Evolutionary conservation across 2,797 vertebrate species (phyloP).

Genomic region (Lacerta agilis): DNA sequence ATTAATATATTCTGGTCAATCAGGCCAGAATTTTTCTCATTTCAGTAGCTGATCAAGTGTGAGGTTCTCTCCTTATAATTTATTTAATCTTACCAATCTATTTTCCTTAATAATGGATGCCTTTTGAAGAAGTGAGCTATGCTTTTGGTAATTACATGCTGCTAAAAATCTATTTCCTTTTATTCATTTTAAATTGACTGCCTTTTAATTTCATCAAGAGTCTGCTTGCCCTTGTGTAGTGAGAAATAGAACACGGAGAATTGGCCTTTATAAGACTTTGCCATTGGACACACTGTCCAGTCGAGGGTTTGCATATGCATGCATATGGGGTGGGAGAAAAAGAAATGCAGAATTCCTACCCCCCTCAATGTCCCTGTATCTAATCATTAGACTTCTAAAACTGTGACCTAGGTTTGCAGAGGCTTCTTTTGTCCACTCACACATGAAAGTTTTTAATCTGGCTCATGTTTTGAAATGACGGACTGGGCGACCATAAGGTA

Average conservation of each 20-base stretch:
- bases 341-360: not conserved
- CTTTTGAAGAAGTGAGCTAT: conserved; percentile 31
- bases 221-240: conserved; percentile 20
- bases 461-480: not conserved
- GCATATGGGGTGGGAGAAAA: not conserved
- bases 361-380: not conserved
- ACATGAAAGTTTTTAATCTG: not conserved
- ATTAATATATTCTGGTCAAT: conserved; percentile 19
- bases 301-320: not conserved
- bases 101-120: conserved; percentile 36
- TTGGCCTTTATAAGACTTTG: not conserved
- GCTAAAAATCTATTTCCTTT: conserved; percentile 30
- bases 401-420: too few species aligned
- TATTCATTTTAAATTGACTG: conserved; percentile 37
- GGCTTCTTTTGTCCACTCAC: not conserved
- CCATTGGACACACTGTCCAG: not conserved
- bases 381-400: not conserved
- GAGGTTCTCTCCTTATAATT: conserved; percentile 39
- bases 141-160: conserved; percentile 37
- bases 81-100: conserved; percentile 39
- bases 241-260: not conserved
- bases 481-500: not conserved
- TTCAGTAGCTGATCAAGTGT: conserved; percentile 20
- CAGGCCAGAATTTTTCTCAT: conserved; percentile 5
- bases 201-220: conserved; percentile 35